Percentiles rank a stretch among this genome's conserved stretches.
These are phyloP conservation scores for Bambusicola thoracicus DNA, from an alignment of 2,113 vertebrate genomes.

Conservation along the genomic window DNA sequence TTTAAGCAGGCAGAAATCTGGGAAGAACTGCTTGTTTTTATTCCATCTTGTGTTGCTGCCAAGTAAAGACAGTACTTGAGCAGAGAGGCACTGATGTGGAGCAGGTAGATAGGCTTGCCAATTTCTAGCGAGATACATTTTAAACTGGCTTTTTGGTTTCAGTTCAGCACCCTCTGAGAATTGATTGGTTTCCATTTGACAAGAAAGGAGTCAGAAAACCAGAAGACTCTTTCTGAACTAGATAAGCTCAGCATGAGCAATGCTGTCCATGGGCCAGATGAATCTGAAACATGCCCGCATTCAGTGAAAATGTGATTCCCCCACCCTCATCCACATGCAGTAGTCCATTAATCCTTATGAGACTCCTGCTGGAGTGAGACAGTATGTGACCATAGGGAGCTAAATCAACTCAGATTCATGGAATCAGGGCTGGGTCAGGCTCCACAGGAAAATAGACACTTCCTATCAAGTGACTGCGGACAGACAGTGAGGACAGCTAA, in stretches of 20 bases:
- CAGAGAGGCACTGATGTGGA: constrained; percentile 55
- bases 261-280: background rate
- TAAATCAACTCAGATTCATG: constrained; percentile 8
- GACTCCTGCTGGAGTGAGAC: background rate
- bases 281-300: background rate
- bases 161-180: constrained; percentile 47
- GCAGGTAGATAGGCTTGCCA: constrained; percentile 48
- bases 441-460: background rate
- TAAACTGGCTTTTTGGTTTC: constrained; percentile 34
- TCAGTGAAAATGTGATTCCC: background rate
- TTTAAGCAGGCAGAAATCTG: constrained; percentile 62
- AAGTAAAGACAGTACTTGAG: constrained; percentile 52
- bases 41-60: constrained; percentile 62
- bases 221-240: constrained; percentile 24
- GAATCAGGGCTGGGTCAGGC: background rate
- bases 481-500: background rate
- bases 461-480: background rate
- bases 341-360: constrained; percentile 4
- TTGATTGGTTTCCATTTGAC: constrained; percentile 46
- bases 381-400: background rate
- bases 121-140: constrained; percentile 31
- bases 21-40: constrained; percentile 54
- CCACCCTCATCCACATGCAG: background rate
- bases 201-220: constrained; percentile 48
- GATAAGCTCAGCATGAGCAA: background rate